Percentiles rank a stretch among this genome's conserved stretches.
phyloP scores from a whole-genome alignment of 64 coral and sea anemone species.

The Montipora cactus region DNA sequence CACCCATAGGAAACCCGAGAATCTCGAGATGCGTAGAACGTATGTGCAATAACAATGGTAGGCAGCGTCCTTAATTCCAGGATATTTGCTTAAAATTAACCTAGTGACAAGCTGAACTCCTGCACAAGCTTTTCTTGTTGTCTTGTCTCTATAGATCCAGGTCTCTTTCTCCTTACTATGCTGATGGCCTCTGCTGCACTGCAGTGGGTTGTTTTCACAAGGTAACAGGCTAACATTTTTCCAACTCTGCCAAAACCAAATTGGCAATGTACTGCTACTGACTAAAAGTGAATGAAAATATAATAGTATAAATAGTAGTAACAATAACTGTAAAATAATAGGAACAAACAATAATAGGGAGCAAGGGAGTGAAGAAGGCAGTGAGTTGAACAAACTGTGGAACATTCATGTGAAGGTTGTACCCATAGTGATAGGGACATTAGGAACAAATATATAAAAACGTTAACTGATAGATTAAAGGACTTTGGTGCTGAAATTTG shows the following conservation, averaged over 20 bases:
- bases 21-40: no score
- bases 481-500: no score
- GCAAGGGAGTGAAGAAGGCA: no score
- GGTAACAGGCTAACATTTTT: constrained; percentile 83
- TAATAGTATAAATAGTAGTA: not conserved
- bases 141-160: constrained; percentile 74
- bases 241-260: constrained; percentile 74
- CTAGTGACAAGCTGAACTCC: not conserved
- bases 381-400: no score
- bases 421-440: no score
- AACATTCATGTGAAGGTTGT: no score
- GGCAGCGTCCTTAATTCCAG: not conserved
- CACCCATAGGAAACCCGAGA: no score
- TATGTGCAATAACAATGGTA: no score
- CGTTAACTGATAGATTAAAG: no score
- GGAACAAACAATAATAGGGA: no score
- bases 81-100: not conserved
- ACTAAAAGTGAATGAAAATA: constrained; percentile 23
- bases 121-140: constrained; percentile 73
- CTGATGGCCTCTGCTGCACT: constrained; percentile 44
- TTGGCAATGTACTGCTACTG: constrained; percentile 78
- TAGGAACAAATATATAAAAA: no score
- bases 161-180: constrained; percentile 62
- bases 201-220: constrained; percentile 53
- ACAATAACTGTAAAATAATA: no score